A percentile compares a stretch with the other conserved stretches of the same genome.
These are phyloP conservation scores for Thalassarche chlororhynchos DNA, from an alignment of 2,113 vertebrate species.

Conservation along the genomic window DNA sequence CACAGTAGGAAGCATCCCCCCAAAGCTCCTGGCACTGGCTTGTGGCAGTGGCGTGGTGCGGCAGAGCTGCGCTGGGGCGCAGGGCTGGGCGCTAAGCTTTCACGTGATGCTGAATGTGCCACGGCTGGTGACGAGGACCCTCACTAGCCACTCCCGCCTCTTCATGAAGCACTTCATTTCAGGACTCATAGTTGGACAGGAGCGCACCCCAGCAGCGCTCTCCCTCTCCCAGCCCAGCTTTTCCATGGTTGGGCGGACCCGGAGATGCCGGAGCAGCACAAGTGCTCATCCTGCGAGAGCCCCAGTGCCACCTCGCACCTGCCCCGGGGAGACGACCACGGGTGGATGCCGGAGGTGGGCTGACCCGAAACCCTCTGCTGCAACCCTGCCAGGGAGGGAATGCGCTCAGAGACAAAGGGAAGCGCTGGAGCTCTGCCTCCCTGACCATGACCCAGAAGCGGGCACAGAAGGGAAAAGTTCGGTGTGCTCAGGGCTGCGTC, in stretches of 20 bases:
- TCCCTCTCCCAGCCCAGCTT: neutral
- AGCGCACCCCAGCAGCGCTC: neutral
- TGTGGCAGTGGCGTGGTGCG: neutral
- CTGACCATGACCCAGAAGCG: rapidly evolving
- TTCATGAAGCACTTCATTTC: neutral
- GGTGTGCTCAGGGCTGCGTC: rapidly evolving
- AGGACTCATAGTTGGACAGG: too few species aligned
- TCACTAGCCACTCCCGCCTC: neutral
- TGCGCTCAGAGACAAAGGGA: rapidly evolving
- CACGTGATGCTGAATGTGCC: too few species aligned
- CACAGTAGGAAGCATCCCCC: rapidly evolving
- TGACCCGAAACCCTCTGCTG: neutral
- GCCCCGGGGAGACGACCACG: neutral
- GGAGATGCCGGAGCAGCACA: neutral
- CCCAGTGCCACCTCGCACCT: neutral
- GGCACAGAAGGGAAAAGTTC: neutral
- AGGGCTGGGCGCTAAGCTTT: neutral
- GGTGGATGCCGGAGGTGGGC: neutral
- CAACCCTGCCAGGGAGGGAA: neutral
- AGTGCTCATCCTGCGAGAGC: neutral
- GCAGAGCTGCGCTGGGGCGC: neutral
- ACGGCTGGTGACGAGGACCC: neutral
- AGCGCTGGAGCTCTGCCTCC: neutral
- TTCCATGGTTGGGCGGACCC: neutral
- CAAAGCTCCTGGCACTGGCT: neutral